Evolutionary conservation across 2,797 vertebrate species (phyloP).

Genomic region (Pygocentrus nattereri): DNA sequence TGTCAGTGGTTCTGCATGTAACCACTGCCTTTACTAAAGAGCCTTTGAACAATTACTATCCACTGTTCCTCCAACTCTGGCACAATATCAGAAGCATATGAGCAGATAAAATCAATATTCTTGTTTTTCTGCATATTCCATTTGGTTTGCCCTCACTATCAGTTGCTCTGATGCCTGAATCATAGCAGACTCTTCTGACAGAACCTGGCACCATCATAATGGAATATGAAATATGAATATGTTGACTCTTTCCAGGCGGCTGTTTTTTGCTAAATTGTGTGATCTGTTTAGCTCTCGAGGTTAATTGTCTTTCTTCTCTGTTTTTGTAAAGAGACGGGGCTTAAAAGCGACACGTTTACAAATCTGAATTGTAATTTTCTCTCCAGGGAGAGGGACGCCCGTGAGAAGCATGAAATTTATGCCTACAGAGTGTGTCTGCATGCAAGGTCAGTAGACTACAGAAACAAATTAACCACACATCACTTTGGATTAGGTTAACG

Average conservation of each 20-base stretch:
- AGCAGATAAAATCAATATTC: slow-evolving; percentile 10
- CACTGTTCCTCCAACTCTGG: slow-evolving; percentile 13
- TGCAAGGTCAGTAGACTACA: slow-evolving; percentile 74
- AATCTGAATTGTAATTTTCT: slow-evolving; percentile 80
- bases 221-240: slow-evolving; percentile 70
- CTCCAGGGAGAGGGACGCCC: slow-evolving; percentile 55
- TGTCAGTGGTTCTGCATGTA: background rate
- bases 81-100: slow-evolving; percentile 1
- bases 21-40: background rate
- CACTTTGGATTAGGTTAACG: slow-evolving; percentile 78
- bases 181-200: slow-evolving; percentile 59
- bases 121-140: background rate
- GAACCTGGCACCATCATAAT: slow-evolving; percentile 61
- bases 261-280: slow-evolving; percentile 66
- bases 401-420: slow-evolving; percentile 69
- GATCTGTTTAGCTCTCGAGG: slow-evolving; percentile 73
- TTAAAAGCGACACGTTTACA: slow-evolving; percentile 78
- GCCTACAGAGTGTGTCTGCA: slow-evolving; percentile 73
- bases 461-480: slow-evolving; percentile 79
- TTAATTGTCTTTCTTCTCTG: slow-evolving; percentile 77
- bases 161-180: slow-evolving; percentile 14
- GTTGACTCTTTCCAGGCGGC: slow-evolving; percentile 68
- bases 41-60: background rate
- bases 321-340: slow-evolving; percentile 68
- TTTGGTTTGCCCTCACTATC: background rate